Base-by-base conservation (phyloP, 2,797 vertebrate species). In the Ctenopoma multispine region DNA sequence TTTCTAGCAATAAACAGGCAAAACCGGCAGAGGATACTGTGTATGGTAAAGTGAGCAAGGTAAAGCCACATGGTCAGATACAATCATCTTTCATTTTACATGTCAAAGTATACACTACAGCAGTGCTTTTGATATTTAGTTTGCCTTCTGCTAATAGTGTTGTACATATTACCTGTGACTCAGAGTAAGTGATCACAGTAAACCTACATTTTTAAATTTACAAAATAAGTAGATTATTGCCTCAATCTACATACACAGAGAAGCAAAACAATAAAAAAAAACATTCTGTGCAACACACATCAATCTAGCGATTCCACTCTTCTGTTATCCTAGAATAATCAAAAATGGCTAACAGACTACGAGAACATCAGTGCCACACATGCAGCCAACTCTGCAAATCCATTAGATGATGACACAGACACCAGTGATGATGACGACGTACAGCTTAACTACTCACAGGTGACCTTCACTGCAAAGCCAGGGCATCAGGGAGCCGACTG, bases 381-480 rank as follows among this genome's bases (percentile, higher is more conserved):
- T 4, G 54, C 31, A 53, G 0, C 23, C n/a, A 66, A 23, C 64
- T 10, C 11, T 40, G 23, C 53, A 21, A 40, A 20, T 41, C 27
- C 6, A 40, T 5, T 15, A 4, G 5, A 17, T 4, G 8, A 53
- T 17, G 40, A 31, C 40, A 23, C 13, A 27, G 81, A 85, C 72
- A 13, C 84, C 29, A 86, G 82, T 14, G 90, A 90, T 12, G 90
- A 90, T 1, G 88, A 85, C 4, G 86, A 91, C 8, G 29, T 44
- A 1, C 77, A 83, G 18, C 5, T 90, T 15, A 73, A 17, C 63
- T 90, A 88, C 27, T 2, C 83, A 4, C 18, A 63, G 54, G 87
- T 91, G 64, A 85, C 1, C 34, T 74, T 91, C 53, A 61, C 44
- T 15, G 7, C 67, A 15, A 84, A 76, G 13, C 7, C 58, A 8